phyloP scores from a whole-genome alignment of 2,888 invertebrate species.

The Mycalesis mineus region DNA sequence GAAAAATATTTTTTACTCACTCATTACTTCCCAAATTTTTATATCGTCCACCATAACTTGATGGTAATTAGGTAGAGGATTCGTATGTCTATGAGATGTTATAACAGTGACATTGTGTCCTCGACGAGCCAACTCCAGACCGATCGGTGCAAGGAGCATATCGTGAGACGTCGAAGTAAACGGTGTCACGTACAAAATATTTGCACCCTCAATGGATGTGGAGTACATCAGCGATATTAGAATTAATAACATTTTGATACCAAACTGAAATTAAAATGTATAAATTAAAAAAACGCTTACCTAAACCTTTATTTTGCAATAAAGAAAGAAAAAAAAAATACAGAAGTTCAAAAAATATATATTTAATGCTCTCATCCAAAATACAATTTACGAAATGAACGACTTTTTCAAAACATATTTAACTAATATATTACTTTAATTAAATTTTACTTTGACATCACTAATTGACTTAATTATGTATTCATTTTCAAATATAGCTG shows the following conservation, averaged over 20 bases:
- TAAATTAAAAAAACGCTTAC: neutral
- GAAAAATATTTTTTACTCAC: constrained; percentile 37
- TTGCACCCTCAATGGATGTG: constrained; percentile 46
- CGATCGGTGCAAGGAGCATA: constrained; percentile 63
- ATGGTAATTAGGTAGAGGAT: constrained; percentile 56
- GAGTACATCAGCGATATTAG: constrained; percentile 15
- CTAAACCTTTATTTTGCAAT: neutral
- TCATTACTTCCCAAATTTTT: constrained; percentile 61
- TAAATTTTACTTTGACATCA: too few relatives aligned
- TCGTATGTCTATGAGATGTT: constrained; percentile 51
- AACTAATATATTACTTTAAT: too few relatives aligned
- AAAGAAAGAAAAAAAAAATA: too few relatives aligned
- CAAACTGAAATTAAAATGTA: constrained; percentile 18
- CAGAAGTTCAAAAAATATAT: too few relatives aligned
- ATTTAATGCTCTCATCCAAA: too few relatives aligned
- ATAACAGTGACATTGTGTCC: constrained; percentile 76
- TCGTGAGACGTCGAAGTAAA: constrained; percentile 72
- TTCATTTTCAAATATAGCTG: too few relatives aligned
- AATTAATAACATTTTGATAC: constrained; percentile 3
- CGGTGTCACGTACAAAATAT: constrained; percentile 67
- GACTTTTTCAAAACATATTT: too few relatives aligned
- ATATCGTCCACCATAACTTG: constrained; percentile 55
- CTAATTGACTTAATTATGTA: too few relatives aligned
- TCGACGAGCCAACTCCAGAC: constrained; percentile 66
- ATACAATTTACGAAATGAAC: too few relatives aligned